A percentile compares a stretch with the other conserved stretches of the same genome.
Conservation (phyloP, 2,888 invertebrate genomes). For the Platycnemis pennipes region DNA sequence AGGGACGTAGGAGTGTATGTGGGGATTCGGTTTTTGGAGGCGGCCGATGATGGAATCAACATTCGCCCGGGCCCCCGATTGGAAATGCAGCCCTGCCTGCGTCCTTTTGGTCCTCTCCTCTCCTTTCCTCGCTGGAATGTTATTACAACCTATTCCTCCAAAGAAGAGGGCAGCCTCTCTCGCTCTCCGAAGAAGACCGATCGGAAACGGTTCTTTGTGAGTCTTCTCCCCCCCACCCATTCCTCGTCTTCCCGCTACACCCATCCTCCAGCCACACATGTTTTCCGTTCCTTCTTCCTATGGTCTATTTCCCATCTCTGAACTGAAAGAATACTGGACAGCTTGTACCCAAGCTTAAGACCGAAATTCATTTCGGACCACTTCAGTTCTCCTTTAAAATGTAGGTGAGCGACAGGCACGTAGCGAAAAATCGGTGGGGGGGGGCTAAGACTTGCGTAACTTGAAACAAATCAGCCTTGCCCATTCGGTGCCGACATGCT, state of each 20-base stretch:
- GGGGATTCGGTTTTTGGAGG: background rate
- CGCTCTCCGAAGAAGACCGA: background rate
- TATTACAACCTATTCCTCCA: background rate
- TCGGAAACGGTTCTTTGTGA: constrained; percentile 10
- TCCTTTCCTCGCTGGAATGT: background rate
- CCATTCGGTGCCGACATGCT: too few species aligned
- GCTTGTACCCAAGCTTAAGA: too few species aligned
- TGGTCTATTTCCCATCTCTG: too few species aligned
- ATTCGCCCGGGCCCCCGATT: background rate
- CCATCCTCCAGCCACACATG: constrained; percentile 51
- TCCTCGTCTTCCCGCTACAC: constrained; percentile 29
- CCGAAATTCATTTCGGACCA: too few species aligned
- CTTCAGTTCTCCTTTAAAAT: too few species aligned
- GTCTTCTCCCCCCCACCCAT: background rate
- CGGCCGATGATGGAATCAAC: background rate
- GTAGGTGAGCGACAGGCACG: too few species aligned
- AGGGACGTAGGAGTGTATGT: too few species aligned
- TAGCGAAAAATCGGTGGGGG: too few species aligned
- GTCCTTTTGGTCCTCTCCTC: background rate
- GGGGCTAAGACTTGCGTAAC: too few species aligned
- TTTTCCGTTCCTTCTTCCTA: too few species aligned
- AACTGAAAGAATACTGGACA: too few species aligned
- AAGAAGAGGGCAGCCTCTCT: background rate
- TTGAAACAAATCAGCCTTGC: too few species aligned
- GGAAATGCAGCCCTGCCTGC: background rate